Conservation (phyloP, 2,113 vertebrate species). For the Sminthopsis crassicaudata region DNA sequence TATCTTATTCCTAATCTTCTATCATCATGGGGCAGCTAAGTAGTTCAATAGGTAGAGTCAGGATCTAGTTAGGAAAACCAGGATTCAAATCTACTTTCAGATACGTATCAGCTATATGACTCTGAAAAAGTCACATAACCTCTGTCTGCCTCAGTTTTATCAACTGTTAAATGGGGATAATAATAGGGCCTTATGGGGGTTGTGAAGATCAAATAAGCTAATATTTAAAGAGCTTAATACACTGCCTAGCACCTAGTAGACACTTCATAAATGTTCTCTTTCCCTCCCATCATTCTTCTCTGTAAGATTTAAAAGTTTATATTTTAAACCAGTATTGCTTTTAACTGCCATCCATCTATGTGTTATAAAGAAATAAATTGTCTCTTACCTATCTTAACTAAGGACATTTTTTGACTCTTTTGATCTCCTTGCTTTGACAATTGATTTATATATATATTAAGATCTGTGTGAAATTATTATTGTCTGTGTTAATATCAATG, state of each 20-base stretch:
- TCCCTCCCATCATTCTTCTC: neutral
- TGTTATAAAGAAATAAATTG: neutral
- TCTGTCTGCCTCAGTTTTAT: neutral
- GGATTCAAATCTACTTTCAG: neutral
- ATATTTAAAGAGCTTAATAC: neutral
- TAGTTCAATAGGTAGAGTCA: neutral
- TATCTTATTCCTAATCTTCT: too few species aligned
- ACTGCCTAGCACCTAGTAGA: neutral
- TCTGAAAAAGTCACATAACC: neutral
- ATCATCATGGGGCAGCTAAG: too few species aligned
- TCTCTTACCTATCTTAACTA: neutral
- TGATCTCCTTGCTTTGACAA: neutral
- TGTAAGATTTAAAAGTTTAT: neutral
- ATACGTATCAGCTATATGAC: neutral
- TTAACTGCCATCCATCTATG: neutral
- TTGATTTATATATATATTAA: neutral
- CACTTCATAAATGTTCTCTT: neutral
- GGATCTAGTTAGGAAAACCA: neutral
- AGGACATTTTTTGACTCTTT: neutral
- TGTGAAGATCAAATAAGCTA: too few species aligned
- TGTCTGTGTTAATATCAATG: neutral
- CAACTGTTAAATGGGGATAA: neutral
- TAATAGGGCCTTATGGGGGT: too few species aligned
- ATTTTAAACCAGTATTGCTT: neutral
- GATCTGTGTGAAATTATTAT: neutral